phyloP scores from a whole-genome alignment of 1,140 invertebrate species.

The Acyrthosiphon pisum region DNA sequence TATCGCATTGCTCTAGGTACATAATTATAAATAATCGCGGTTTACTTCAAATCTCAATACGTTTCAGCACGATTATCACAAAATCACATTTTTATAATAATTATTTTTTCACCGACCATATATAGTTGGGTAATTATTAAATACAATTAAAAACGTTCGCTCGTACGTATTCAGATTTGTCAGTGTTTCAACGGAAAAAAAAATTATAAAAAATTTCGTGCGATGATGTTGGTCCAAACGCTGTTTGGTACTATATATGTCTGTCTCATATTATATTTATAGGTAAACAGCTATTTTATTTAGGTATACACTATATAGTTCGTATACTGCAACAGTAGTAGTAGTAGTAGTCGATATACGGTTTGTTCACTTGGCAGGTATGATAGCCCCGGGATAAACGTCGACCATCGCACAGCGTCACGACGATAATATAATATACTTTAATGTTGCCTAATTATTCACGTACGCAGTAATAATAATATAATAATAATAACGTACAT shows the following conservation, averaged over 20 bases:
- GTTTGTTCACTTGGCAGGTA: background rate
- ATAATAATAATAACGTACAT: background rate
- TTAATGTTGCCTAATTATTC: slow-evolving; percentile 1
- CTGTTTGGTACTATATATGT: background rate
- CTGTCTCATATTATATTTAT: background rate
- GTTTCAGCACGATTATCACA: background rate
- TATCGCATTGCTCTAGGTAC: background rate
- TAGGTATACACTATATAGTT: background rate
- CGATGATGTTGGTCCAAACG: background rate
- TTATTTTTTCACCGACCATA: background rate
- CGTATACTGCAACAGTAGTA: background rate
- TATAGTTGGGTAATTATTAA: background rate
- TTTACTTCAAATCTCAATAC: background rate
- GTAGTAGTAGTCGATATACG: background rate
- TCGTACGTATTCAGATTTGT: background rate
- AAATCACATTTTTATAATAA: background rate
- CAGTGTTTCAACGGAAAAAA: background rate
- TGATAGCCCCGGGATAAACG: background rate
- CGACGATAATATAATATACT: background rate
- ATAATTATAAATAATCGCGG: background rate
- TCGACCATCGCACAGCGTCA: background rate
- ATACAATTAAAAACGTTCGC: background rate
- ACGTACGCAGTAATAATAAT: background rate
- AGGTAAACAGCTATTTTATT: background rate
- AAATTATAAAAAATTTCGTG: background rate